phyloP scores from a whole-genome alignment of 2,797 vertebrate species.

The Limnodromus scolopaceus region DNA sequence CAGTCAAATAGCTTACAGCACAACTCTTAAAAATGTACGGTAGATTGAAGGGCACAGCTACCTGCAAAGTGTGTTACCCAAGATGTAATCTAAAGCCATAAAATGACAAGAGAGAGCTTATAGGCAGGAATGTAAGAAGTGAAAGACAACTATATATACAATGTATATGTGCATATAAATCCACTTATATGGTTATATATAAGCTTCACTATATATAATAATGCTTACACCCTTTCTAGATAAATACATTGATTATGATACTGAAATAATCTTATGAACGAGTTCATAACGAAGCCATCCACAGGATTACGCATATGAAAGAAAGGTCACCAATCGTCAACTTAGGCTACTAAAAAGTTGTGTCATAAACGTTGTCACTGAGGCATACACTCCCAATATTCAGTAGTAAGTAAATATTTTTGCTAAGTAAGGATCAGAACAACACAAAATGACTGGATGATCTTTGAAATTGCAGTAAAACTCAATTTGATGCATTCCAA shows the following conservation, averaged over 20 bases:
- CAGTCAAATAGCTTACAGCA: neutral
- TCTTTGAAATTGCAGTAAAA: neutral
- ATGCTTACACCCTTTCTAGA: neutral
- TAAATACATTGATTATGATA: neutral
- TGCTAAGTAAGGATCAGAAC: neutral
- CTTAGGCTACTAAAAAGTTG: neutral
- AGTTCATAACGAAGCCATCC: neutral
- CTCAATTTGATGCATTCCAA: neutral
- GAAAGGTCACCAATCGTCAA: neutral
- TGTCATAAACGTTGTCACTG: neutral
- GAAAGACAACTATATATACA: slow-evolving; percentile 2
- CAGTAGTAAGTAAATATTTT: neutral
- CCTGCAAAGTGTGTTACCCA: neutral
- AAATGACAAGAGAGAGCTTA: neutral
- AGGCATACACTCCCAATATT: neutral
- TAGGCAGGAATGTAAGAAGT: neutral
- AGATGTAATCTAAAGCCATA: neutral
- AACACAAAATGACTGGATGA: neutral
- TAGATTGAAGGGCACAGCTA: neutral
- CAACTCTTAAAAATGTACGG: neutral
- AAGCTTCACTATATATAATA: neutral
- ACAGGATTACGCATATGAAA: neutral
- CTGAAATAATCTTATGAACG: neutral
- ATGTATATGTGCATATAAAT: neutral
- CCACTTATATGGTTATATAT: neutral